Evolutionary conservation across 2,113 vertebrate genomes (phyloP).

Genomic region (Gnathonemus longibarbis): DNA sequence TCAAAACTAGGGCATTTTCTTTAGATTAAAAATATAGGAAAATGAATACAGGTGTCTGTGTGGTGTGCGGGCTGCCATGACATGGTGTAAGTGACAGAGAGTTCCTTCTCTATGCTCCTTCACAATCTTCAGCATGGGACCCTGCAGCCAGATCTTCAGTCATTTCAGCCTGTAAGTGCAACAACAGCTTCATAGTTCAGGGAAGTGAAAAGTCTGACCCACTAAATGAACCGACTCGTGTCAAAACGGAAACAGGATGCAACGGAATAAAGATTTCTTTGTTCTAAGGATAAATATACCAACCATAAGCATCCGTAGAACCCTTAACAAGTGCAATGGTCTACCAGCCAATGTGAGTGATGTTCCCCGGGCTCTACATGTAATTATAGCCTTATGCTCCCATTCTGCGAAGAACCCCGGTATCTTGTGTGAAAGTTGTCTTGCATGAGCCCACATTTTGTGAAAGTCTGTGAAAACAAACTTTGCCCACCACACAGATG

Average conservation of each 20-base stretch:
- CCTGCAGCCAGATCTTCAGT: neutral
- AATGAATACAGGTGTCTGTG: neutral
- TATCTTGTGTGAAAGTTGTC: neutral
- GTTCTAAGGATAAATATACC: neutral
- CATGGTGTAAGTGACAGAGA: neutral
- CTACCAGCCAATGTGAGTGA: neutral
- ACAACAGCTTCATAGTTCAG: neutral
- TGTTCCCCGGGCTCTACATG: neutral
- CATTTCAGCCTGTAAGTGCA: neutral
- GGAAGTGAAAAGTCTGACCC: neutral
- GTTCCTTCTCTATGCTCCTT: neutral
- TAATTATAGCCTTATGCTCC: neutral
- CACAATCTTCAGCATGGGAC: neutral
- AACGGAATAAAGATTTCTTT: neutral
- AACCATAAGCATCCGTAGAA: neutral
- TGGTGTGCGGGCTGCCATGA: neutral
- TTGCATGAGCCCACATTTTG: neutral
- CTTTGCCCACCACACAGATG: neutral
- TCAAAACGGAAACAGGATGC: neutral
- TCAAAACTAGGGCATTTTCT: neutral
- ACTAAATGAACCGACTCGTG: neutral
- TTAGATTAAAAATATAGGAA: neutral
- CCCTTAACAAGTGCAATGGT: neutral
- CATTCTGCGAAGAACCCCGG: neutral
- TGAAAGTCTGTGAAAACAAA: neutral